Evolutionary conservation across 2,797 vertebrate genomes (phyloP), one percentile per base, ranked within the genome.

Genomic region (Cuculus canorus): DNA sequence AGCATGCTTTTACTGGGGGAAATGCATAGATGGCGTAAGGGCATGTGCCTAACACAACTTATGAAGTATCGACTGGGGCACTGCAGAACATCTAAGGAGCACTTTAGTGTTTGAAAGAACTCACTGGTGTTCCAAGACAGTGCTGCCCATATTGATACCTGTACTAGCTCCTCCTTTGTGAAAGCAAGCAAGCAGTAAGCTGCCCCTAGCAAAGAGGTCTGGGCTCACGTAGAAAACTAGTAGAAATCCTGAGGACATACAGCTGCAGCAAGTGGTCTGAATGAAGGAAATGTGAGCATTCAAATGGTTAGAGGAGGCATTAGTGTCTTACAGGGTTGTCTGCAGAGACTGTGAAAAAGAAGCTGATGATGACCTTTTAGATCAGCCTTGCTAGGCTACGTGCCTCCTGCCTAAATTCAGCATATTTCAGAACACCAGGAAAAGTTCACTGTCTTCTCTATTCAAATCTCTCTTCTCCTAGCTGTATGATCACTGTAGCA

Each of bases 301-400:
- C 9, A 43, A 19, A 48, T 14, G 4, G 4, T 30, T 59, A 54
- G 56, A 82, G 28, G 27, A 73, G 12, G 21, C 32, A 85, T 19
- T 33, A 45, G 10, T 1, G 18, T 41, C 48, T 0, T 0, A 0
- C 23, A 70, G 28, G 47, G 23, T 65, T 82, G 85, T 53, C 60
- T 60, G 60, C 35, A 77, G 14, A 60, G 24, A 24, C 48, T 59
- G 19, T 63, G 56, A 65, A 80, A n/a, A 17, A 81, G 30, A 41
- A 72, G 56, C 17, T 82, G 53, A 53, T 41, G 45, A 22, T 72
- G 33, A 83, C 30, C 8, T 5, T 13, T 63, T 23, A 43, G 15
- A 59, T 63, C 64, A 43, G 32, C 47, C 30, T 35, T 63, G 22
- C 68, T 47, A 19, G 4, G 14, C 10, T 84, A 4, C 47, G 54